phyloP scores from a whole-genome alignment of 2,113 vertebrate genomes.

The Urocitellus parryii region DNA sequence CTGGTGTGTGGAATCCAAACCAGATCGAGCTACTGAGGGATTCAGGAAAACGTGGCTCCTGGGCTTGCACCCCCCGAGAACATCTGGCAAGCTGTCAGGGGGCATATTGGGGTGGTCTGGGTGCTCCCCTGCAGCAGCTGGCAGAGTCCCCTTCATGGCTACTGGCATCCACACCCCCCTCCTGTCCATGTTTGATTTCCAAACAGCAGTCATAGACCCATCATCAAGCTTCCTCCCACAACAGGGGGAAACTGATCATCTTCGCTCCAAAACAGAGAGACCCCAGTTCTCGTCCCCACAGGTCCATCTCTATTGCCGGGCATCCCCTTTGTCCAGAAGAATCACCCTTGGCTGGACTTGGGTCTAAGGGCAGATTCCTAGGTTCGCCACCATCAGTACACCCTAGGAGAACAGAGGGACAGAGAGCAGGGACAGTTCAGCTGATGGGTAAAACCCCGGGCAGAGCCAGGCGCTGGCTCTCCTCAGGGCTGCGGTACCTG shows the following conservation, averaged over 20 bases:
- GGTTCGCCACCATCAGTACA: background rate
- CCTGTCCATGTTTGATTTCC: background rate
- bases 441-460: too few relatives aligned
- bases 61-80: background rate
- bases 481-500: background rate
- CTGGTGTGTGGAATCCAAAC: background rate
- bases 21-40: background rate
- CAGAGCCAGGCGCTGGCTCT: background rate
- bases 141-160: background rate
- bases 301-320: background rate
- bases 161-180: background rate
- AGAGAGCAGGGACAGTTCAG: too few relatives aligned
- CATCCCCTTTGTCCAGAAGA: background rate
- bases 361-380: background rate
- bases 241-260: background rate
- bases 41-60: background rate
- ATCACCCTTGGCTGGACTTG: background rate
- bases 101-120: too few relatives aligned
- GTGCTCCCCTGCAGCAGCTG: background rate
- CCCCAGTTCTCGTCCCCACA: too few relatives aligned
- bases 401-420: fast-evolving
- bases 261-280: background rate
- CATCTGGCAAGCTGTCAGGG: background rate
- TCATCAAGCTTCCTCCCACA: background rate
- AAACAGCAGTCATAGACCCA: too few relatives aligned